Percentiles rank a stretch among this genome's conserved stretches.
These are phyloP conservation scores for Rhodeus uyekii DNA, from an alignment of 2,797 vertebrate species.

Conservation along the genomic window DNA sequence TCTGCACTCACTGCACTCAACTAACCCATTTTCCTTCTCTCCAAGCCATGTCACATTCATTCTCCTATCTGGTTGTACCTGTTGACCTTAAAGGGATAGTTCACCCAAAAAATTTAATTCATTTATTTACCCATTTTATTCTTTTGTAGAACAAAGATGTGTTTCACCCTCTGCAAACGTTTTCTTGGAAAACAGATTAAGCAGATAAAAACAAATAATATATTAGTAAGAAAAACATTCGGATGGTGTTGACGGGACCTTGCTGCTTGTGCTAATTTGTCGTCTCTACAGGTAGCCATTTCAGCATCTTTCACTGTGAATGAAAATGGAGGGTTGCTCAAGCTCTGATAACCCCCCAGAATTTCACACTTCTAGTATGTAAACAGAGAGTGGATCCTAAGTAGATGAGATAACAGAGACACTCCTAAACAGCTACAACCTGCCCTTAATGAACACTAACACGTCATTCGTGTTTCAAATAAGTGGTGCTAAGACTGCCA, in stretches of 20 bases:
- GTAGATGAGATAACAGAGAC: constrained; percentile 71
- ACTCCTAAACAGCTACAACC: constrained; percentile 58
- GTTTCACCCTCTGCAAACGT: constrained; percentile 6
- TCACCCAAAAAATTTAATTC: not conserved
- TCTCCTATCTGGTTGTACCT: not conserved
- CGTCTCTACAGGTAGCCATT: constrained; percentile 66
- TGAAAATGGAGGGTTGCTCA: constrained; percentile 63
- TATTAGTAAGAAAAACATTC: constrained; percentile 44
- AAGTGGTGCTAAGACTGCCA: not conserved
- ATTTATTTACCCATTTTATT: not conserved
- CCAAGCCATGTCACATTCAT: not conserved
- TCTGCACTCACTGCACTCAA: constrained; percentile 49
- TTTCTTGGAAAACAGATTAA: constrained; percentile 26
- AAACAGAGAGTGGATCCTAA: constrained; percentile 69
- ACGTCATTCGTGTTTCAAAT: not conserved
- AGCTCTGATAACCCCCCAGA: constrained; percentile 64
- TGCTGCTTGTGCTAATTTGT: constrained; percentile 67
- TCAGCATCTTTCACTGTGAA: constrained; percentile 64
- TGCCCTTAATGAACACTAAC: constrained; percentile 50
- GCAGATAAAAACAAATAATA: constrained; percentile 45
- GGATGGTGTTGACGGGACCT: constrained; percentile 32
- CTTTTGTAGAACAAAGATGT: constrained; percentile 6
- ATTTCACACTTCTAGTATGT: constrained; percentile 74
- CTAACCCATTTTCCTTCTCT: constrained; percentile 22
- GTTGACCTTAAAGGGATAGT: not conserved